Conservation (phyloP, 2,888 invertebrate species). For the Lasius fuliginosus region DNA sequence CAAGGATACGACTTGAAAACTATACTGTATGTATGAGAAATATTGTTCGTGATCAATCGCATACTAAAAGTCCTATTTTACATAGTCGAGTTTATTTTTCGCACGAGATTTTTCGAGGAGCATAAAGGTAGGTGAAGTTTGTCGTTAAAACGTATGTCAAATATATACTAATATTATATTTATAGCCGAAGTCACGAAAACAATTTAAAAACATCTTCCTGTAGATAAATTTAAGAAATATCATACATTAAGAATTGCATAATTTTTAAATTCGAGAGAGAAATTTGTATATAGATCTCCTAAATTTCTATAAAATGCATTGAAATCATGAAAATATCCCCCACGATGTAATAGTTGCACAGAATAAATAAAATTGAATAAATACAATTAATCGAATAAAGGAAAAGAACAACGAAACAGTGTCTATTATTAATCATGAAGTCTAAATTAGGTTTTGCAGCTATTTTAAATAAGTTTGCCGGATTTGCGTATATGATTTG, state of each 20-base stretch:
- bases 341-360: neutral
- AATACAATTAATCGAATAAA: neutral
- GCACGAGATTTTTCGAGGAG: neutral
- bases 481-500: neutral
- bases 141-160: neutral
- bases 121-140: neutral
- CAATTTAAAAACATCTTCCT: neutral
- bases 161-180: neutral
- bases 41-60: constrained; percentile 14
- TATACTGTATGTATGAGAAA: neutral
- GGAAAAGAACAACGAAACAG: neutral
- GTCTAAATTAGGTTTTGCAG: neutral
- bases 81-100: neutral
- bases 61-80: constrained; percentile 7
- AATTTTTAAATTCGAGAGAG: neutral
- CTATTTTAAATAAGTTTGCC: neutral
- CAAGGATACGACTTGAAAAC: constrained; percentile 26
- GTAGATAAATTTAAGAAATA: neutral
- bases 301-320: neutral
- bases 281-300: neutral
- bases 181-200: neutral
- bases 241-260: neutral
- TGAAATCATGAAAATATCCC: neutral
- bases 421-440: neutral
- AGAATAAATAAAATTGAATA: neutral